Conservation (phyloP, 2,888 invertebrate genomes). For the Aporophyla nigra region DNA sequence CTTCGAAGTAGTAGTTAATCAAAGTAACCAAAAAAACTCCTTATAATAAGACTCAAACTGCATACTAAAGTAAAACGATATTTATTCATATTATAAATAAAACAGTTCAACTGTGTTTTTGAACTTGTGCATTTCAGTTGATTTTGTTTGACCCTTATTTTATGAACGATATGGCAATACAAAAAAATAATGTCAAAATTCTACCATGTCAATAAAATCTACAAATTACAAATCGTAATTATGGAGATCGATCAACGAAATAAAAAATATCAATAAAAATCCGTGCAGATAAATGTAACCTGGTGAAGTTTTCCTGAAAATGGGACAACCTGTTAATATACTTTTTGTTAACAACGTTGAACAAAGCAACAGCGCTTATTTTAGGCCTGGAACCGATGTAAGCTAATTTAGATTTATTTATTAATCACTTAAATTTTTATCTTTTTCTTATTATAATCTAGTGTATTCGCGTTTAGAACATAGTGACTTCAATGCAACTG, state of each 20-base stretch:
- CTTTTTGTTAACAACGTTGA: slow-evolving; percentile 1
- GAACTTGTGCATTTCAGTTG: not conserved
- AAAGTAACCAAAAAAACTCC: not conserved
- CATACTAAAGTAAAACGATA: not conserved
- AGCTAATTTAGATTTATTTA: too few relatives aligned
- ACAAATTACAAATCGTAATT: not conserved
- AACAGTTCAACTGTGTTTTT: not conserved
- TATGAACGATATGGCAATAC: slow-evolving; percentile 4
- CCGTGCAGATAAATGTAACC: slow-evolving; percentile 19
- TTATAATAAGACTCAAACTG: too few relatives aligned
- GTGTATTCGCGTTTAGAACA: too few relatives aligned
- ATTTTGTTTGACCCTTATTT: not conserved
- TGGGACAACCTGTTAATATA: slow-evolving; percentile 21
- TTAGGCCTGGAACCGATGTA: too few relatives aligned
- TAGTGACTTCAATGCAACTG: too few relatives aligned
- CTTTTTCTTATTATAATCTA: too few relatives aligned
- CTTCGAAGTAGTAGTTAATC: not conserved
- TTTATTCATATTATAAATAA: too few relatives aligned
- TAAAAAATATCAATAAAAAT: not conserved
- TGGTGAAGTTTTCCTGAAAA: slow-evolving; percentile 9
- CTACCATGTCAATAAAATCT: slow-evolving; percentile 54
- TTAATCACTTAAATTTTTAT: too few relatives aligned
- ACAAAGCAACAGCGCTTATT: not conserved
- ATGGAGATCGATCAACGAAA: slow-evolving; percentile 8
- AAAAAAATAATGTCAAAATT: slow-evolving; percentile 25